A percentile compares a stretch with the other conserved stretches of the same genome.
These are phyloP conservation scores for Noctua janthina DNA, from an alignment of 2,888 invertebrate species.

Conservation along the genomic window DNA sequence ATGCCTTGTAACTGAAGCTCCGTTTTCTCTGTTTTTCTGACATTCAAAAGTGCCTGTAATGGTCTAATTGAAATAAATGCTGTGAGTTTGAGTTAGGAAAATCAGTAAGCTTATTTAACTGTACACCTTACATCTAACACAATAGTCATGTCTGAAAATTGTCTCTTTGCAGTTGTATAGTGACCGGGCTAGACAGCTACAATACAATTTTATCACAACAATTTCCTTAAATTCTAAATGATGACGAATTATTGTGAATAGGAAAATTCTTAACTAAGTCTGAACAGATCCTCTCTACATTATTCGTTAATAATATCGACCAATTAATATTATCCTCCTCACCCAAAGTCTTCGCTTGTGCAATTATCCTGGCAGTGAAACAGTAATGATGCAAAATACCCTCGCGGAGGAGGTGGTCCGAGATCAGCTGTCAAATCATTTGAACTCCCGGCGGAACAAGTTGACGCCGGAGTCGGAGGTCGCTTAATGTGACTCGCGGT, in stretches of 20 bases:
- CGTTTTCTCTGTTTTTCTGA: no score
- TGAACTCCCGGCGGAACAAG: constrained; percentile 41
- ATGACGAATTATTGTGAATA: not conserved
- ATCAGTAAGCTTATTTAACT: not conserved
- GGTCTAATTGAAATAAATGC: no score
- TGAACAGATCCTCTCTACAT: not conserved
- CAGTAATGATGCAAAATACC: constrained; percentile 47
- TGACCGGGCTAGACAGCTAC: not conserved
- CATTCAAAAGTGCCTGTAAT: no score
- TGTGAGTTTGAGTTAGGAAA: not conserved
- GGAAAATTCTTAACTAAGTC: not conserved
- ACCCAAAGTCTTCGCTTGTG: constrained; percentile 38
- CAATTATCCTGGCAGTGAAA: constrained; percentile 42
- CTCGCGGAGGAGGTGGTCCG: constrained; percentile 35
- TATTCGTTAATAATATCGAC: not conserved
- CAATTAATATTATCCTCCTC: not conserved
- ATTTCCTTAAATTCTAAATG: not conserved
- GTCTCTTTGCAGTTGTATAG: not conserved
- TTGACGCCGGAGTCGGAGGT: constrained; percentile 26
- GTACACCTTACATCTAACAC: not conserved
- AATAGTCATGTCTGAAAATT: not conserved
- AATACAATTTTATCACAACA: not conserved
- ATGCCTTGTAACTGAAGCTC: no score
- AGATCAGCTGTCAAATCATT: constrained; percentile 65
- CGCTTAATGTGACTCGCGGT: constrained; percentile 54